Conservation (phyloP, 2,797 vertebrate genomes). For the Fratercula arctica region DNA sequence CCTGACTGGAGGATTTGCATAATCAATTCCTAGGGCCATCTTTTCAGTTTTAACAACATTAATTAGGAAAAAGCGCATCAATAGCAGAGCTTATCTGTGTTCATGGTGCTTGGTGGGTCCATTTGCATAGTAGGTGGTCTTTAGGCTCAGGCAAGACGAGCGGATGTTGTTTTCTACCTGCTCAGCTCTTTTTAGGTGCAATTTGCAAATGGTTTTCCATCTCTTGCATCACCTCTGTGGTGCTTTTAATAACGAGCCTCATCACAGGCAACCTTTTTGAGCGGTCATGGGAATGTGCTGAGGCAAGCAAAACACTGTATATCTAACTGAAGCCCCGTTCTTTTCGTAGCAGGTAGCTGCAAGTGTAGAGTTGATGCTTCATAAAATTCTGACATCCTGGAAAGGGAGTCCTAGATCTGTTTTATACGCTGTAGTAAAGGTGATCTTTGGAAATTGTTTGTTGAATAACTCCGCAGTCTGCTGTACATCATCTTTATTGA, state of each 20-base stretch:
- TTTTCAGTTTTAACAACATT: neutral
- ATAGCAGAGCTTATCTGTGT: neutral
- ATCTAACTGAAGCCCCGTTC: neutral
- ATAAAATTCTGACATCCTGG: constrained; percentile 62
- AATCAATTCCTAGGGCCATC: neutral
- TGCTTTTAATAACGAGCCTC: neutral
- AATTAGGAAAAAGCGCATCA: neutral
- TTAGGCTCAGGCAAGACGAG: neutral
- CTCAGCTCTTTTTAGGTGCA: neutral
- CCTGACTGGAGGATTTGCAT: neutral
- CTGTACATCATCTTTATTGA: constrained; percentile 71
- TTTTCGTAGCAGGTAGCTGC: constrained; percentile 26
- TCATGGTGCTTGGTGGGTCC: neutral
- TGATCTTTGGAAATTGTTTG: constrained; percentile 71
- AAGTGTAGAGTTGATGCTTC: constrained; percentile 23
- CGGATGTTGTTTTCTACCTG: neutral
- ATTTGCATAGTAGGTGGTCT: neutral
- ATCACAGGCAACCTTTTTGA: neutral
- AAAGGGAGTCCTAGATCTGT: constrained; percentile 62
- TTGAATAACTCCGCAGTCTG: constrained; percentile 65
- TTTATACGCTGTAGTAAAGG: constrained; percentile 72
- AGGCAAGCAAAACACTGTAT: neutral
- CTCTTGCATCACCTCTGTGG: neutral
- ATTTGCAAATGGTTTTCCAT: neutral
- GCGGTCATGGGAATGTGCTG: neutral